Evolutionary conservation across 2,113 vertebrate genomes (phyloP).

Genomic region (Seriola aureovittata): DNA sequence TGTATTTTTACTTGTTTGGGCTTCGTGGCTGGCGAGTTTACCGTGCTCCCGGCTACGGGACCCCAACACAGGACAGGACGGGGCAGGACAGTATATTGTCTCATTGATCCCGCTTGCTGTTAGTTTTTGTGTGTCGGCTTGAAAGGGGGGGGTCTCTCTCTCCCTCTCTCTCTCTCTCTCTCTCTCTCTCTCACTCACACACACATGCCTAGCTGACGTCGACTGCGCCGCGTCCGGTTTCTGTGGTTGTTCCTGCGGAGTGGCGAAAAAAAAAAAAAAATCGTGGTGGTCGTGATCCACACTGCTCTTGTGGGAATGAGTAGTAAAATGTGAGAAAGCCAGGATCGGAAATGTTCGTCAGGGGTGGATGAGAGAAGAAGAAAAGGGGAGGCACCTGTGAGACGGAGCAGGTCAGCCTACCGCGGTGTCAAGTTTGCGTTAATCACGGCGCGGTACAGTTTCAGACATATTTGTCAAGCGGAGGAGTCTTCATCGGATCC

Average conservation of each 20-base stretch:
- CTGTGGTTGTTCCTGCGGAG: conserved; percentile 48
- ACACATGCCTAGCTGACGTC: conserved; percentile 73
- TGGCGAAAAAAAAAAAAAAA: background rate
- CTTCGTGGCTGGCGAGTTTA: conserved; percentile 43
- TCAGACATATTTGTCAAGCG: conserved; percentile 60
- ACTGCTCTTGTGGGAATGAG: background rate
- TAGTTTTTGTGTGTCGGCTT: conserved; percentile 34
- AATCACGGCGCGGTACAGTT: conserved; percentile 52
- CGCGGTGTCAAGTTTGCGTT: conserved; percentile 66
- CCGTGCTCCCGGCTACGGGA: conserved; percentile 29
- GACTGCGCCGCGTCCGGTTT: conserved; percentile 67
- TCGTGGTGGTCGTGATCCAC: background rate
- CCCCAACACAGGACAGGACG: background rate
- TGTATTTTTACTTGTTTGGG: conserved; percentile 65
- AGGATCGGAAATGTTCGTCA: conserved; percentile 14
- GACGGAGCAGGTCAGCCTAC: conserved; percentile 51
- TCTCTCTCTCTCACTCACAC: background rate
- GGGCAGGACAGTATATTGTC: background rate
- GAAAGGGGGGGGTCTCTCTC: background rate
- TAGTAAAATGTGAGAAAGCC: conserved; percentile 16
- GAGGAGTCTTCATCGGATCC: conserved; percentile 55
- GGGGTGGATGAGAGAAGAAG: conserved; percentile 30
- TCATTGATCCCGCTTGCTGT: conserved; percentile 31
- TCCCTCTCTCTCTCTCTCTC: background rate
- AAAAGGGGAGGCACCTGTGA: conserved; percentile 70